Evolutionary conservation across 2,888 invertebrate species (phyloP).

Genomic region (Harmothoe impar): DNA sequence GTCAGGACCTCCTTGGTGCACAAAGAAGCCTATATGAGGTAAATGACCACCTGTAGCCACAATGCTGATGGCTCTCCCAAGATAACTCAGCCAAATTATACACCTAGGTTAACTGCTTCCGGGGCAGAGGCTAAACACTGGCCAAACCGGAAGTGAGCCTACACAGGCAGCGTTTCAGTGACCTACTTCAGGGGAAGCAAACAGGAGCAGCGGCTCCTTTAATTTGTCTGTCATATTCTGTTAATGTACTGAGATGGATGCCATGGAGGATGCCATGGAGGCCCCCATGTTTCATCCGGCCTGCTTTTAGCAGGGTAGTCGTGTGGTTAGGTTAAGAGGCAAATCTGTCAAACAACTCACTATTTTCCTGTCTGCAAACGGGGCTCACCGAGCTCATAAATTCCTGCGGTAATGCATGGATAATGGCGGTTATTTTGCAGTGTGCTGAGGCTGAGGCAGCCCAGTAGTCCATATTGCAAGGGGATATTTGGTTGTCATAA

Average conservation of each 20-base stretch:
- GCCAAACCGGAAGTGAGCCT: constrained; percentile 32
- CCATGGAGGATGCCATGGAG: no score
- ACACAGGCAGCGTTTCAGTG: constrained; percentile 30
- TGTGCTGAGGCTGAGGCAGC: background rate
- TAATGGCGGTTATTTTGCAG: background rate
- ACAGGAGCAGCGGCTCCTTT: background rate
- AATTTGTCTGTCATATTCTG: constrained; percentile 35
- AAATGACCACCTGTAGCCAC: constrained; percentile 11
- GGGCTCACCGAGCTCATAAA: background rate
- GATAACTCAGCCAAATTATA: constrained; percentile 16
- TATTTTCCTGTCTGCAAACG: constrained; percentile 30
- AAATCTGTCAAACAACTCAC: constrained; percentile 35
- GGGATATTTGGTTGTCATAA: constrained; percentile 14
- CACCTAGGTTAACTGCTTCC: constrained; percentile 46
- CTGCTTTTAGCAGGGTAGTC: background rate
- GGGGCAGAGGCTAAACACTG: constrained; percentile 18
- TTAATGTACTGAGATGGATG: constrained; percentile 25
- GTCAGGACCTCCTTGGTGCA: background rate
- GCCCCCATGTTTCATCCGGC: background rate
- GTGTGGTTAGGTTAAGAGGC: background rate
- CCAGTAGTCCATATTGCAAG: background rate
- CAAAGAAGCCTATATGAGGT: background rate
- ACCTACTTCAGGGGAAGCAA: constrained; percentile 21
- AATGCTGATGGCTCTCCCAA: background rate
- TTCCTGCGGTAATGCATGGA: background rate